Conservation (phyloP, 2,113 vertebrate genomes). For the Haemorhous mexicanus region DNA sequence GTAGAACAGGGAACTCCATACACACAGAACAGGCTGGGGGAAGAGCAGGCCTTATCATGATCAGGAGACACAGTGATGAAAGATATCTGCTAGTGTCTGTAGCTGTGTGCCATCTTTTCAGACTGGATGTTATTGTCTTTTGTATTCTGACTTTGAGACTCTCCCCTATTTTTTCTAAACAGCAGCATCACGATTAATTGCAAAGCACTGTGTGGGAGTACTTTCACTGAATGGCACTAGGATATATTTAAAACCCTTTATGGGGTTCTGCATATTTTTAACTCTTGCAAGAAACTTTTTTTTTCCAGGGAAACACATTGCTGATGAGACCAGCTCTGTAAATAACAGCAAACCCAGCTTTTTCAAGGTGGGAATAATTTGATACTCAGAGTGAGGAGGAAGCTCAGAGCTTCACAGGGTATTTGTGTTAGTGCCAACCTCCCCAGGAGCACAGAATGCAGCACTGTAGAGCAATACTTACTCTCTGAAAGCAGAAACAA, state of each 20-base stretch:
- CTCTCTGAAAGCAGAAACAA: not conserved
- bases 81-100: not conserved
- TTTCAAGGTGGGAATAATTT: not conserved
- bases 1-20: not conserved
- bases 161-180: not conserved
- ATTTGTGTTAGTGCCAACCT: not conserved
- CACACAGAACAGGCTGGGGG: accelerated
- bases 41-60: accelerated
- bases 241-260: constrained; percentile 14
- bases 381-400: not conserved
- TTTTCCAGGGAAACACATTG: not conserved
- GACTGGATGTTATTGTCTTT: not conserved
- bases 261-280: not conserved
- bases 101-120: not conserved
- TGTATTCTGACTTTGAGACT: not conserved
- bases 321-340: not conserved
- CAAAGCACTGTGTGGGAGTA: not conserved
- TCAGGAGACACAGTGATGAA: not conserved
- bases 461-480: not conserved
- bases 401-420: not conserved
- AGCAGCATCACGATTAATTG: not conserved
- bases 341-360: not conserved
- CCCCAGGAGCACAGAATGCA: not conserved
- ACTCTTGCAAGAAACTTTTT: constrained; percentile 15
- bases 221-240: not conserved